These are phyloP conservation scores for Drosophila tristis DNA, from an alignment of 1,140 invertebrate species.

Conservation along the genomic window DNA sequence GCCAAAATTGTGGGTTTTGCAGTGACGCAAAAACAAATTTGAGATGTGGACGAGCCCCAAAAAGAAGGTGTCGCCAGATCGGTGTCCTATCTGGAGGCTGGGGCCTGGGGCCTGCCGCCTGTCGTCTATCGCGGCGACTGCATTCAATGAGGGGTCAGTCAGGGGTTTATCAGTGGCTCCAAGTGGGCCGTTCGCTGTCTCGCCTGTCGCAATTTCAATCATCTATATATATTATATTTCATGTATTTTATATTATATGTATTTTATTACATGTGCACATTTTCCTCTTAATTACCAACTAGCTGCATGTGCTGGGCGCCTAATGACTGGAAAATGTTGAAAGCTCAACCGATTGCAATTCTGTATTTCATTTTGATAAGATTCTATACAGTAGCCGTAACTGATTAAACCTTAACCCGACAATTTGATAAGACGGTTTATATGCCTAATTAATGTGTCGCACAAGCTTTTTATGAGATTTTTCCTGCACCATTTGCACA, in stretches of 20 bases:
- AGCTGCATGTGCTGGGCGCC: slow-evolving; percentile 51
- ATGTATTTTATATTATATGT: slow-evolving; percentile 6
- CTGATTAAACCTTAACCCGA: slow-evolving; percentile 11
- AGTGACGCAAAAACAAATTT: background rate
- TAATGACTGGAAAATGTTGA: slow-evolving; percentile 55
- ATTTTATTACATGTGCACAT: slow-evolving; percentile 4
- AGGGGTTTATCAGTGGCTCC: slow-evolving; percentile 23
- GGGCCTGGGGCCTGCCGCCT: too few species aligned
- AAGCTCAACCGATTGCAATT: slow-evolving; percentile 38
- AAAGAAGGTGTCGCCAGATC: slow-evolving; percentile 20
- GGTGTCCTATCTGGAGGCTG: slow-evolving; percentile 14
- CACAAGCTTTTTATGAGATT: slow-evolving; percentile 54
- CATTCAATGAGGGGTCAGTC: slow-evolving; percentile 2
- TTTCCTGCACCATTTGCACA: slow-evolving; percentile 15
- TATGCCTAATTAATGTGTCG: slow-evolving; percentile 32
- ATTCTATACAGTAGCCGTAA: slow-evolving; percentile 21
- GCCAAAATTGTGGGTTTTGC: background rate
- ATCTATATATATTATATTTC: slow-evolving; percentile 18
- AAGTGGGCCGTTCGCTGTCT: slow-evolving; percentile 36
- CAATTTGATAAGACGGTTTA: slow-evolving; percentile 52
- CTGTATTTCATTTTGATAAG: slow-evolving; percentile 48
- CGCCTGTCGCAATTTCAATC: slow-evolving; percentile 50
- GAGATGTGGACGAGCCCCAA: slow-evolving; percentile 44
- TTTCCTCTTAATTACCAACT: slow-evolving; percentile 25
- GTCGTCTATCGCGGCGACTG: background rate